These are phyloP conservation scores for Phalera bucephala DNA, from an alignment of 2,888 invertebrate species.

Conservation along the genomic window DNA sequence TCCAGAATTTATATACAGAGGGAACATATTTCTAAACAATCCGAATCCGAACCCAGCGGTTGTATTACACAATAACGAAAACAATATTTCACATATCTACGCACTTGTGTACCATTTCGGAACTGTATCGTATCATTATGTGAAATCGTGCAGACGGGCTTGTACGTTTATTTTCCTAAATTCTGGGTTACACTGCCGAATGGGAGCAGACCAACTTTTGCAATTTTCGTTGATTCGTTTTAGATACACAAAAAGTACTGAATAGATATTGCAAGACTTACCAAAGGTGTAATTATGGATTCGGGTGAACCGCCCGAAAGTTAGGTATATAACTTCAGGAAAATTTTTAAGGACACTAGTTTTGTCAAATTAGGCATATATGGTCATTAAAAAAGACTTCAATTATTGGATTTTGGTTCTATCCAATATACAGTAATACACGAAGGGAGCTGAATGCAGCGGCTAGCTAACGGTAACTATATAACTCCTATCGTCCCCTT, in stretches of 20 bases:
- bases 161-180: not conserved
- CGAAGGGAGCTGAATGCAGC: too few species aligned
- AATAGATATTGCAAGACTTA: not conserved
- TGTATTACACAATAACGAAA: not conserved
- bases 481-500: too few species aligned
- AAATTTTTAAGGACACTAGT: not conserved
- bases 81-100: not conserved
- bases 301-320: slow-evolving; percentile 1
- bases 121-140: slow-evolving; percentile 3
- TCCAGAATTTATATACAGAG: not conserved
- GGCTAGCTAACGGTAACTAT: too few species aligned
- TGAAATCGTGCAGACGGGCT: not conserved
- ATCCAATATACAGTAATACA: too few species aligned
- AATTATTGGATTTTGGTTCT: too few species aligned
- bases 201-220: not conserved
- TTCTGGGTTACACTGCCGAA: not conserved
- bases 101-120: slow-evolving; percentile 2
- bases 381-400: too few species aligned
- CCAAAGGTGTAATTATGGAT: not conserved
- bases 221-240: not conserved
- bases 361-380: too few species aligned
- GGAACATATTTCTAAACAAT: not conserved
- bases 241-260: not conserved
- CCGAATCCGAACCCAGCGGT: not conserved
- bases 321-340: not conserved